Base-by-base conservation (phyloP, 1,140 invertebrate genomes). In the Bombyx mandarina region DNA sequence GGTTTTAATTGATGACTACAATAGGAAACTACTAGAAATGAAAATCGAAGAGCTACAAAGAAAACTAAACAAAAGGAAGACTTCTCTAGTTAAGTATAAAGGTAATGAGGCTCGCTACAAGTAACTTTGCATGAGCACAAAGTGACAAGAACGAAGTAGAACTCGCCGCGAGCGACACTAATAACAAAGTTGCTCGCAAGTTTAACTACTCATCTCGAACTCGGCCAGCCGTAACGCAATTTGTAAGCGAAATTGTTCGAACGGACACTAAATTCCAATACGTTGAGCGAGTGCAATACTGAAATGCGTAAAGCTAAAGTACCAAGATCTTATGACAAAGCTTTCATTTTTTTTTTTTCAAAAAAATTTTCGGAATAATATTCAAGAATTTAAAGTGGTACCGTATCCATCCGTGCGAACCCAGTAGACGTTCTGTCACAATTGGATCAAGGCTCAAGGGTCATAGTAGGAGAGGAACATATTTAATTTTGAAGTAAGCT, bases 111-210 rank as follows among this genome's bases (percentile, higher is more conserved):
- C 22, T 35, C 8, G 50, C 22, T 35, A 51, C 22, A 51, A 51
- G 22, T 51, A 51, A 51, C 50, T 51, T 51, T 51, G 22, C 50
- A 26, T 12, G 45, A 26, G 26, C 53, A 45, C 53, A 54, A 46
- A 45, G 43, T 54, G 53, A 45, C 44, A 54, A 54, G 44, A 54
- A 54, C 22, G 45, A 22, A 44, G 53, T 44, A 45, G 18, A 44
- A 54, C 45, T 18, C 10, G 53, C 12, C 9, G 53, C 12, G 47
- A 56, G 54, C n/a, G 51, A 52, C 42, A 44, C 42, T 52, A 59
- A 52, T 49, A 57, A 60, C 58, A 59, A 61, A 61, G 59, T 63
- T 68, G 61, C 58, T 63, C 58, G 54, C 8, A 48, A 56, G 44
- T 49, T 56, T 45, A 63, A 56, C 54, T 60, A 3, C 18, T 45